A percentile compares a stretch with the other conserved stretches of the same genome.
Evolutionary conservation across 2,888 invertebrate genomes (phyloP).

Genomic region (Cantharis lateralis): DNA sequence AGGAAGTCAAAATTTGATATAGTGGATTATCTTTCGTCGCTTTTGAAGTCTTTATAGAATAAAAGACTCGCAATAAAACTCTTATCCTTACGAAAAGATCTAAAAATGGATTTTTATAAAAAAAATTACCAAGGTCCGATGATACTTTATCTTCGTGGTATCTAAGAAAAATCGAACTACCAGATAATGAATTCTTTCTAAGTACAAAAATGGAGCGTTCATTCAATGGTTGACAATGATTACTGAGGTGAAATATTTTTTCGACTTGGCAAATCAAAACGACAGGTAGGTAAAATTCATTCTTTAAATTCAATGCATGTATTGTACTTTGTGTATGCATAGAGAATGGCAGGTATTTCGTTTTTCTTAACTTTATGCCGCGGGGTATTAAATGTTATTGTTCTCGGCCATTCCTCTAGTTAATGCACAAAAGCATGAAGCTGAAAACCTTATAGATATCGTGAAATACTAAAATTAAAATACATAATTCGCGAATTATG

Average conservation of each 20-base stretch:
- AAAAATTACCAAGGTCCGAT: conserved; percentile 29
- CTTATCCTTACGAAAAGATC: conserved; percentile 23
- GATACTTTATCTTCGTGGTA: conserved; percentile 43
- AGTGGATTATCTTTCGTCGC: conserved; percentile 32
- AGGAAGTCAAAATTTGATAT: conserved; percentile 42
- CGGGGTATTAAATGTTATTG: conserved; percentile 24
- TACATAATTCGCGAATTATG: background rate
- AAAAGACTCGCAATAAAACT: conserved; percentile 31
- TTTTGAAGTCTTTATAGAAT: conserved; percentile 13
- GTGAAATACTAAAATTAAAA: background rate
- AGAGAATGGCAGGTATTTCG: conserved; percentile 52
- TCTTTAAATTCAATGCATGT: conserved; percentile 44
- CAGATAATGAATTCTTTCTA: conserved; percentile 21
- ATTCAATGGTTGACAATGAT: conserved; percentile 51
- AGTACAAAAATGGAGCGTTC: conserved; percentile 29
- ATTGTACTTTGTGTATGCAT: conserved; percentile 47
- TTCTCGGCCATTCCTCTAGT: conserved; percentile 12
- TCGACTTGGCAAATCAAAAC: conserved; percentile 53
- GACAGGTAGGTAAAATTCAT: conserved; percentile 53
- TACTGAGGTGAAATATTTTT: conserved; percentile 53
- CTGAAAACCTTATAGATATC: background rate
- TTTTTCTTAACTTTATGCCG: conserved; percentile 37
- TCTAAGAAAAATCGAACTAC: conserved; percentile 40
- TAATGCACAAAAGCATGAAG: conserved; percentile 13
- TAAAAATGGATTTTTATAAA: conserved; percentile 25